A percentile compares a stretch with the other conserved stretches of the same genome.
phyloP scores from a whole-genome alignment of 2,888 invertebrate genomes.

The Drosophila recens region DNA sequence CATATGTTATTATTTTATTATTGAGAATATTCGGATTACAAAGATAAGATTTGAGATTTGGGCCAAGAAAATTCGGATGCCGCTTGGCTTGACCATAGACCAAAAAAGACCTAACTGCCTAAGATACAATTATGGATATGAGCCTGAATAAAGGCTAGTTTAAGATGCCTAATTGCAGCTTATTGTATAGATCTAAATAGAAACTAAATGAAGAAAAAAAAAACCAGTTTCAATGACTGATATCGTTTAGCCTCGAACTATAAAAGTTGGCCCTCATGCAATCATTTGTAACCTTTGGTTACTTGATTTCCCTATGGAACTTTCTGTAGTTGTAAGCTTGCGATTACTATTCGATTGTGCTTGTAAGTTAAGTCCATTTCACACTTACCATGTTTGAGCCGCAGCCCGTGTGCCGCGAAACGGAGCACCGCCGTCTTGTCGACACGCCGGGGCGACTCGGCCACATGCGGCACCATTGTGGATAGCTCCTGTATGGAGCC shows the following conservation, averaged over 20 bases:
- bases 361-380: not conserved
- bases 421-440: constrained; percentile 96
- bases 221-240: too few species aligned
- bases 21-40: not conserved
- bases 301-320: not conserved
- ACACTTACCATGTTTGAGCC: constrained; percentile 89
- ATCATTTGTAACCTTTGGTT: not conserved
- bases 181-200: too few species aligned
- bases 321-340: not conserved
- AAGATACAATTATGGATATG: too few species aligned
- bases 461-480: constrained; percentile 92
- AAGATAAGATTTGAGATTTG: not conserved
- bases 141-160: too few species aligned
- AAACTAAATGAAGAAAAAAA: too few species aligned
- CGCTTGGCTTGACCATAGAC: too few species aligned
- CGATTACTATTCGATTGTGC: not conserved
- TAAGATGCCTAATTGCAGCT: too few species aligned
- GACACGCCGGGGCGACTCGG: constrained; percentile 92
- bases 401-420: constrained; percentile 93
- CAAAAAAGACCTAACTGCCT: too few species aligned
- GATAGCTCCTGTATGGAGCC: constrained; percentile 93
- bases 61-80: too few species aligned
- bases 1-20: too few species aligned
- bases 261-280: not conserved
- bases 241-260: not conserved